Evolutionary conservation across 2,797 vertebrate genomes (phyloP).

Genomic region (Apodemus agrarius): DNA sequence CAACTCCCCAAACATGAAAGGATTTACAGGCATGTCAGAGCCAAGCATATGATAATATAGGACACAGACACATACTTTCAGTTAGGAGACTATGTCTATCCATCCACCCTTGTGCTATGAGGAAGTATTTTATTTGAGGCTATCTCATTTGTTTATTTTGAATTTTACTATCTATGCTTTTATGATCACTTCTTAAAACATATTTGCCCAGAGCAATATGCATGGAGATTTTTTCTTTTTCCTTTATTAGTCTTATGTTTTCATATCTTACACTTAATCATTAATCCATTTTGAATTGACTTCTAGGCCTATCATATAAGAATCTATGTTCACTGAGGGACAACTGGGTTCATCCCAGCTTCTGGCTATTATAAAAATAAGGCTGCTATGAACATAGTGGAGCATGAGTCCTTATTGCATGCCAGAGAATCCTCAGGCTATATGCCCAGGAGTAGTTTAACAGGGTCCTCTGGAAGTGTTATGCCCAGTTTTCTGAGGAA

Average conservation of each 20-base stretch:
- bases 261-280: neutral
- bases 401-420: too few relatives aligned
- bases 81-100: neutral
- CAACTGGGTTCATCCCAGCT: too few relatives aligned
- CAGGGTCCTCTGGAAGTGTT: too few relatives aligned
- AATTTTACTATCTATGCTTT: neutral
- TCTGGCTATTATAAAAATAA: too few relatives aligned
- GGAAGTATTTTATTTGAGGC: neutral
- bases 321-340: neutral
- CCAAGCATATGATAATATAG: neutral
- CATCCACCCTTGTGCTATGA: neutral
- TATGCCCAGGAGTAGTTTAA: too few relatives aligned
- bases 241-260: neutral
- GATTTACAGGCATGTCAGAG: neutral
- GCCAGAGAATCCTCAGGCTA: too few relatives aligned
- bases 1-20: neutral
- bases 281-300: neutral
- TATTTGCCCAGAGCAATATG: neutral
- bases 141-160: neutral
- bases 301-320: neutral
- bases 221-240: neutral
- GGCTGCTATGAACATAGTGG: too few relatives aligned
- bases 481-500: too few relatives aligned
- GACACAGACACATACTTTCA: neutral
- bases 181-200: neutral